phyloP scores from a whole-genome alignment of 2,113 vertebrate species.

The Buteo buteo region DNA sequence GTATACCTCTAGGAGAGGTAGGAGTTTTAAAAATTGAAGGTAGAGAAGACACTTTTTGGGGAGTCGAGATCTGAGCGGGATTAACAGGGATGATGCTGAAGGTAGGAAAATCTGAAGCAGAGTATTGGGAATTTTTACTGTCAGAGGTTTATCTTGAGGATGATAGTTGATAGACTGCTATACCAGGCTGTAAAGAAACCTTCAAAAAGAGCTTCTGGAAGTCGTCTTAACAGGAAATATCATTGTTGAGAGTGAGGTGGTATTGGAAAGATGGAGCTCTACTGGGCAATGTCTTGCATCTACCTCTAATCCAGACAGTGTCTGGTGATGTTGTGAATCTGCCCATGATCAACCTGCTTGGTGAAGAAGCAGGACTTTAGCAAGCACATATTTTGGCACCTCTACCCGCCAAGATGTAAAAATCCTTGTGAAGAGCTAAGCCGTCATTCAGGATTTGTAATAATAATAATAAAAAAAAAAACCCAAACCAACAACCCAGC shows the following conservation, averaged over 20 bases:
- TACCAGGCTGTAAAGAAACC: neutral
- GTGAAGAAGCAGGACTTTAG: neutral
- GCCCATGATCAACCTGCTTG: neutral
- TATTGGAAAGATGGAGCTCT: neutral
- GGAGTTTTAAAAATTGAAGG: neutral
- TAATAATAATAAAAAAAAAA: neutral
- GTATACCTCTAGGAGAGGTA: neutral
- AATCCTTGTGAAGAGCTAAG: neutral
- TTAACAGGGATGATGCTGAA: neutral
- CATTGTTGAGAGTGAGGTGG: neutral
- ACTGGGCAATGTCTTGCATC: neutral
- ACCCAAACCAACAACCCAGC: neutral
- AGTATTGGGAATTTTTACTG: neutral
- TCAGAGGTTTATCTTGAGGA: neutral
- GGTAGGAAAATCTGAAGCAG: neutral
- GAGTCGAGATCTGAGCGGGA: neutral
- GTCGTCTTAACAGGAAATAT: neutral
- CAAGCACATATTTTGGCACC: neutral
- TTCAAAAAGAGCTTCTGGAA: neutral
- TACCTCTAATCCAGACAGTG: neutral
- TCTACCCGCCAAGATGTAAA: rapidly evolving
- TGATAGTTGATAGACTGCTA: neutral
- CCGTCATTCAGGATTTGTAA: neutral
- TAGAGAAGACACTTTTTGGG: neutral
- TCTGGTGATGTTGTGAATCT: neutral